Conservation (phyloP, 2,113 vertebrate genomes). For the Pteronura brasiliensis region DNA sequence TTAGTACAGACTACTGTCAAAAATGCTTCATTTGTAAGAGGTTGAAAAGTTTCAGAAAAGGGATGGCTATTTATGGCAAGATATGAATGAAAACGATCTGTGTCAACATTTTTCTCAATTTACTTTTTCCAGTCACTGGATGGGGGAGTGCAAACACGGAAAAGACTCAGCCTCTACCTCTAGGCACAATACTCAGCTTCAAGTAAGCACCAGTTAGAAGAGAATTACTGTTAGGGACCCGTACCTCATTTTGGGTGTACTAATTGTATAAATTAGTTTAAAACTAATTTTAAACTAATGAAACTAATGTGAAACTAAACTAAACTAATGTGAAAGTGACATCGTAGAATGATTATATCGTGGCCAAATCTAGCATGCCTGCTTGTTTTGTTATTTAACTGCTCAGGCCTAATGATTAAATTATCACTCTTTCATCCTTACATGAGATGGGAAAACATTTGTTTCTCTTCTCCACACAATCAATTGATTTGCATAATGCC, state of each 20-base stretch:
- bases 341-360: conserved; percentile 26
- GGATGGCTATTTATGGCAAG: not conserved
- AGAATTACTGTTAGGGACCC: not conserved
- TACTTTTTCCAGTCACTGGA: conserved; percentile 11
- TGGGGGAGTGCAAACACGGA: not conserved
- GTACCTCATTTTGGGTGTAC: not conserved
- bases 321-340: not conserved
- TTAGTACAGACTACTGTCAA: conserved; percentile 25
- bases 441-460: not conserved
- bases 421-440: conserved; percentile 15
- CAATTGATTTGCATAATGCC: not conserved
- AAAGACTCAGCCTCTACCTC: not conserved
- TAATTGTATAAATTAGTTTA: conserved; percentile 13
- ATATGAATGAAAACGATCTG: conserved; percentile 64
- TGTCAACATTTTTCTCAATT: conserved; percentile 40
- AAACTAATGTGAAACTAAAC: too few relatives aligned
- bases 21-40: conserved; percentile 15
- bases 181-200: not conserved
- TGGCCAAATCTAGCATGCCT: not conserved
- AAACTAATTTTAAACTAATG: not conserved
- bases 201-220: not conserved
- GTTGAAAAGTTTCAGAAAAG: conserved; percentile 29
- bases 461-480: conserved; percentile 2
- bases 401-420: conserved; percentile 18
- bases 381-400: conserved; percentile 16